Evolutionary conservation across 2,113 vertebrate genomes (phyloP), one percentile per base, ranked within the genome.

Genomic region (Dasyornis broadbenti): DNA sequence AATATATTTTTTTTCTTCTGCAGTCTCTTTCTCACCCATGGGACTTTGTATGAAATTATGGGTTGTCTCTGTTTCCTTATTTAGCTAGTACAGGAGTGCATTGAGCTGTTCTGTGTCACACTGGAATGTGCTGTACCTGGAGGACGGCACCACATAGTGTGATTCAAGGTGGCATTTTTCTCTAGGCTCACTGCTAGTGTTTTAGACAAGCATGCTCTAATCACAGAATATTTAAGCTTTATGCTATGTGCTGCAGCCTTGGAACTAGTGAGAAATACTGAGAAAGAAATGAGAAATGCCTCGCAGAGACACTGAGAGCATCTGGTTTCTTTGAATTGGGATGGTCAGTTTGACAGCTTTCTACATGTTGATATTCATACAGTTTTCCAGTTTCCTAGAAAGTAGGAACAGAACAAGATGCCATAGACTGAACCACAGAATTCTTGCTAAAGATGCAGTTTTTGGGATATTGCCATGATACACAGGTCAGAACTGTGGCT

Each of bases 121-220:
- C n/a, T 54, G 47, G 42, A 83, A 72, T 30, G 21, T 70, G 30
- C 35, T 83, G 35, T 53, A 81, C 64, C 80, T 89, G 59, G 39
- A 83, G 63, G 42, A 61, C 47, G 56, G 30, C 23, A 76, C 11
- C 14, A 50, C 33, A 21, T 37, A 60, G 61, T 24, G 13, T 42
- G 33, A 95, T 83, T 91, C 68, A 81, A 83, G 39, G 54, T 84
- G 91, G 42, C 69, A 70, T 81, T 92, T 94, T 81, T 75, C 66
- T 73, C 77, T 63, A 63, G 23, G 24, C 16, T 78, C 39, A 15
- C n/a, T 47, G 54, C 7, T 82, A 52, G 8, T 31, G 15, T 66
- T 94, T 89, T 72, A 91, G 83, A 84, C 50, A 79, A 70, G 52
- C 39, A 45, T 63, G 39, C 21, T 71, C 22, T 73, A 78, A 80